Base-by-base conservation (phyloP, 2,113 vertebrate species). In the Dendrocopos noguchii region DNA sequence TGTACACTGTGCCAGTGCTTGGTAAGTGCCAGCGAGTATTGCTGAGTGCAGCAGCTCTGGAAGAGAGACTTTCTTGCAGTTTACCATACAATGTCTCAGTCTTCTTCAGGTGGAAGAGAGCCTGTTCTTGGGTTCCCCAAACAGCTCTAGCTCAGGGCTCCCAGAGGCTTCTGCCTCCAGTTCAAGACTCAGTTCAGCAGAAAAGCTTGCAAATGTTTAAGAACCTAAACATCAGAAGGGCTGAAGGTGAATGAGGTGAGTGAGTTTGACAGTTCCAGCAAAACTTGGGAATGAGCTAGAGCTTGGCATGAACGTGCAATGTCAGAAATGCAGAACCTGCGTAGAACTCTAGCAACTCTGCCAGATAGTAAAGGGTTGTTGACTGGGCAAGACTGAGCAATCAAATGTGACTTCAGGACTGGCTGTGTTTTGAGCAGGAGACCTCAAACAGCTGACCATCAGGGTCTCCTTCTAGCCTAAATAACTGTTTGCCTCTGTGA, bases 31-130 rank as follows among this genome's bases (percentile, higher is more conserved):
- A 66, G n/a, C 29, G 39, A 4, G 12, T 67, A 33, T 63, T 73
- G 39, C 65, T 55, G 21, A 47, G 12, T 20, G 3, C 31, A 67
- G 20, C 4, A 52, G 7, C 42, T 81, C 60, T 81, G 12, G 59
- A 47, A 50, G 25, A 84, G 42, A 64, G 12, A 27, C 20, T 33
- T 67, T 52, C 36, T 36, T 72, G 53, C 16, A 82, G 55, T 13
- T 57, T 65, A 13, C 22, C n/a, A 24, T 79, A 36, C 34, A 64
- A 29, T 1, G 2, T 67, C 70, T 12, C 17, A 29, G n/a, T 70
- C 31, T 74, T 74, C 15, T n/a, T n/a, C 0, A 1, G 16, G 19
- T 61, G 3, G 8, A 46, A 71, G 46, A 71, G 53, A 19, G 6
- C 7, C 39, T 67, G 59, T 22, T 42, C 4, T 7, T 57, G 22